A percentile compares a stretch with the other conserved stretches of the same genome.
Conservation (phyloP, 2,888 invertebrate species). For the Ophion ellenae region DNA sequence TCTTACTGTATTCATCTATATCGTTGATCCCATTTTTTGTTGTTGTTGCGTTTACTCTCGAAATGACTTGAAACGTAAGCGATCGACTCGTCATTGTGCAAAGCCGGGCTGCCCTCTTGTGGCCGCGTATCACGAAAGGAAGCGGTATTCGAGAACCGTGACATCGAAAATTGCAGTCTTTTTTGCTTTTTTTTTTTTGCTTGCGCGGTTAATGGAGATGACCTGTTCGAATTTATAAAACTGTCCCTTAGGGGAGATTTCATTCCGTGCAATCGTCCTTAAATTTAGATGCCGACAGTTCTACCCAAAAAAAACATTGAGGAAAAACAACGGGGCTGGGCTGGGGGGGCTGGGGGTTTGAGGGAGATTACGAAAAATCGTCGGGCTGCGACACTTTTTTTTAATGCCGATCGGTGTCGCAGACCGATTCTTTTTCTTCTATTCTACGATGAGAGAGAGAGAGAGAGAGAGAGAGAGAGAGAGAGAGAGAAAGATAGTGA, state of each 20-base stretch:
- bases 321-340: constrained; percentile 57
- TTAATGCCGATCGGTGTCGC: constrained; percentile 1
- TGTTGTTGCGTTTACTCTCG: constrained; percentile 11
- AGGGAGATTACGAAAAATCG: constrained; percentile 30
- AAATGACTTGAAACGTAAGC: constrained; percentile 1
- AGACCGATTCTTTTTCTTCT: constrained; percentile 28
- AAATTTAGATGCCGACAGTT: constrained; percentile 81
- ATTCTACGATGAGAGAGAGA: constrained; percentile 35
- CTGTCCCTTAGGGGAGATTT: constrained; percentile 83
- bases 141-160: constrained; percentile 69
- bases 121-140: constrained; percentile 72
- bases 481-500: constrained; percentile 2
- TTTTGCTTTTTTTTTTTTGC: constrained; percentile 37
- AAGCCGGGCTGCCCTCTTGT: constrained; percentile 62
- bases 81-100: not conserved
- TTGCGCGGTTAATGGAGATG: constrained; percentile 70
- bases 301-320: constrained; percentile 69
- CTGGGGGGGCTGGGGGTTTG: not conserved
- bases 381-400: constrained; percentile 7
- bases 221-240: constrained; percentile 74
- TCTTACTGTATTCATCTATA: too few relatives aligned
- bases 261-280: constrained; percentile 79
- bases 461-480: constrained; percentile 6
- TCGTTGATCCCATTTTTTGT: constrained; percentile 19
- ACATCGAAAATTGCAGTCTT: constrained; percentile 70